Evolutionary conservation across 2,888 invertebrate genomes (phyloP), one percentile per base, ranked within the genome.

Genomic region (Desoria tigrina): DNA sequence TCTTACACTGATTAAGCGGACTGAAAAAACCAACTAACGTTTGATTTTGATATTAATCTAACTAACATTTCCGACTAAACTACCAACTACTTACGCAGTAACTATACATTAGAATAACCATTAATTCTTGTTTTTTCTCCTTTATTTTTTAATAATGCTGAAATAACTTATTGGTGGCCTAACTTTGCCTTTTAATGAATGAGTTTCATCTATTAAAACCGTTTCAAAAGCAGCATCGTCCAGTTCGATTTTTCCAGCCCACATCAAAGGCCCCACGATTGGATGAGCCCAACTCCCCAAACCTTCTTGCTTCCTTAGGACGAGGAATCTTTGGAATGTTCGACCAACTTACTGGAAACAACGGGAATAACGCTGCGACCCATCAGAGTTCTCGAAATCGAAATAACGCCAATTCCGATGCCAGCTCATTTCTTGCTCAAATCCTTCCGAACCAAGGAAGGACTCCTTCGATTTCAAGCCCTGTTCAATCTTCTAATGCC

Each of bases 321-420:
- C 69, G 68, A 24, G 76, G 76, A 42, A 61, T 76, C 32, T 66
- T 76, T 21, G 73, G 76, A 26, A 53, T 76, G 45, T 72, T 76
- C 16, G 71, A 75, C 45, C 72, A 74, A 32, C 59, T 76, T 50
- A 67, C 18, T 27, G 42, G 24, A 26, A 45, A 42, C 27, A 51
- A 26, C 23, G n/a, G 21, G 24, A 51, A 27, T 27, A 23, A 16
- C 23, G 55, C 55, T 4, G 54, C 18, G 7, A 24, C 26, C 4
- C 6, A 45, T 16, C 45, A 45, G 21, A 21, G 16, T 14, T 27
- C 4, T n/a, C 32, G 28, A 26, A 58, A 23, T 26, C 16, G 58
- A 27, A 45, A 42, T 21, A 32, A 32, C 14, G 18, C 24, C 6
- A 18, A 18, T 6, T 14, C n/a, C 7, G 21, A 32, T 23, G 24